A percentile compares a stretch with the other conserved stretches of the same genome.
Conservation (phyloP, 2,888 invertebrate species). For the Caenorhabditis panamensis region DNA sequence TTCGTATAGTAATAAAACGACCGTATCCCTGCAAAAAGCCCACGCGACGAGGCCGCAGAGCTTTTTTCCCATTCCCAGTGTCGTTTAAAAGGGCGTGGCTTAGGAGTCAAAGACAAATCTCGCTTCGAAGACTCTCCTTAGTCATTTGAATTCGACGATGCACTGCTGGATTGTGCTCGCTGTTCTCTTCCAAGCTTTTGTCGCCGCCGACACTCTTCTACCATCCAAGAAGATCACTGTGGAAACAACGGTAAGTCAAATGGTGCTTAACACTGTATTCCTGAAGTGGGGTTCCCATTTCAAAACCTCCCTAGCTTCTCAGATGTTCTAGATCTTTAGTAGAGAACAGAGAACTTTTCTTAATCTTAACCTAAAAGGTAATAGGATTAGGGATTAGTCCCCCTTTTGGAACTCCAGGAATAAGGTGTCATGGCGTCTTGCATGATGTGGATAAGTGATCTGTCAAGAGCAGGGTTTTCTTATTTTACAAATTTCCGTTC, state of each 20-base stretch:
- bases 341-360: no score
- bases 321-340: no score
- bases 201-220: conserved; percentile 1
- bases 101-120: conserved; percentile 32
- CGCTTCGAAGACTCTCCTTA: not conserved
- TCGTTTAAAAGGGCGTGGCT: conserved; percentile 42
- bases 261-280: no score
- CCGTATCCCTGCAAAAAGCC: conserved; percentile 8
- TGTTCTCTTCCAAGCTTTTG: not conserved
- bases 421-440: no score
- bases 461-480: no score
- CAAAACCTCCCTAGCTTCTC: no score
- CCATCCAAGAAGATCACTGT: conserved; percentile 5
- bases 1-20: conserved; percentile 48
- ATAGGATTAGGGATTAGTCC: no score
- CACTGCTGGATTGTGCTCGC: conserved; percentile 7
- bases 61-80: conserved; percentile 10
- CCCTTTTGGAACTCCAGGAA: no score
- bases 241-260: not conserved
- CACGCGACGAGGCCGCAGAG: not conserved
- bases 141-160: conserved; percentile 24
- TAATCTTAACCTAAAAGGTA: no score
- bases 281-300: no score
- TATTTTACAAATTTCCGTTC: no score
- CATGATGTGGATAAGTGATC: no score